phyloP scores from a whole-genome alignment of 2,113 vertebrate genomes.

The Felis chaus region DNA sequence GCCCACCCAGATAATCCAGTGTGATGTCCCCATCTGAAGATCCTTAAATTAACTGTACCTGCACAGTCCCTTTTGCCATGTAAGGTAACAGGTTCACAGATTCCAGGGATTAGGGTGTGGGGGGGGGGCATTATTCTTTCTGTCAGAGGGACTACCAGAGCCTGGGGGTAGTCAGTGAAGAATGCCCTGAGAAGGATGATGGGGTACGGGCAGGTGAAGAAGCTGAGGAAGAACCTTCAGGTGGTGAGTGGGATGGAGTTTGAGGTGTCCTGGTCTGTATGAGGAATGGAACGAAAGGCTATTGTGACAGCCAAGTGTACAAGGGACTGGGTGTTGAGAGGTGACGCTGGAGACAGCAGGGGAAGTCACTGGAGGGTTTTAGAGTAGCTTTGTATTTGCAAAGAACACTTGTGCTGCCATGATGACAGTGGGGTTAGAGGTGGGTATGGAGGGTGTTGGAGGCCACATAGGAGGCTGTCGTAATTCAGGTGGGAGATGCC shows the following conservation, averaged over 20 bases:
- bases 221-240: not conserved
- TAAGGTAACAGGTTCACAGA: not conserved
- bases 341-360: not conserved
- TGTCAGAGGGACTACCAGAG: not conserved
- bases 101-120: not conserved
- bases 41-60: not conserved
- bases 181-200: not conserved
- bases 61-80: not conserved
- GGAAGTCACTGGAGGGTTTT: not conserved
- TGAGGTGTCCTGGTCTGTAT: not conserved
- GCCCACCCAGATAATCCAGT: not conserved
- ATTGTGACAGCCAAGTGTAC: not conserved
- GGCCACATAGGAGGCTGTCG: not conserved
- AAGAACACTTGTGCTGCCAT: not conserved
- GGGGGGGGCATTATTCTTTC: not conserved
- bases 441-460: not conserved
- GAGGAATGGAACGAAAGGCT: not conserved
- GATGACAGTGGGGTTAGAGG: not conserved
- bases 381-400: slow-evolving; percentile 5
- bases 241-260: not conserved
- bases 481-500: not conserved
- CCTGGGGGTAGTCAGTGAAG: not conserved
- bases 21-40: not conserved
- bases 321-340: not conserved
- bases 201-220: not conserved